Evolutionary conservation across 2,797 vertebrate species (phyloP), one percentile per base, ranked within the genome.

Genomic region (Discoglossus pictus): DNA sequence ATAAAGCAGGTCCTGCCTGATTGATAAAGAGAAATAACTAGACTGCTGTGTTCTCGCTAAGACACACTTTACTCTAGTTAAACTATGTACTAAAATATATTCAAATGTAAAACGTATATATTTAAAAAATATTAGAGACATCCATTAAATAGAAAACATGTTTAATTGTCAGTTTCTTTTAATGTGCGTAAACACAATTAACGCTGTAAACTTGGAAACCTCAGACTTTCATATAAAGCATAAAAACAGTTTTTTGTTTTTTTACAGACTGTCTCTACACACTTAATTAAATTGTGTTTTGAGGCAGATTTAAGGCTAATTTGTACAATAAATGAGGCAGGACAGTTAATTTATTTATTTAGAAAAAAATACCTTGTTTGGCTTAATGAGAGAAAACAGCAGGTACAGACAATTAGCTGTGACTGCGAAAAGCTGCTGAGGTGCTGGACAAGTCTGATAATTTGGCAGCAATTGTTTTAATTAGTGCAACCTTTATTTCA

Each of bases 351-450:
- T 48, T 71, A 58, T 71, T 71, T 71, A 64, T 71, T 40, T 48
- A 68, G 52, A 24, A 42, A 12, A 25, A 61, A 53, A 40, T 38
- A 20, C 42, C 7, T 18, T 31, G 58, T 15, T 31, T 36, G 13
- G 9, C 53, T 70, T 70, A 70, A 70, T 70, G 43, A 69, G 67
- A 70, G 60, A 63, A 50, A 64, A 50, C 60, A 63, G 43, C 52
- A 63, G 48, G 67, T 24, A 63, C 47, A 38, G 42, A 61, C 67
- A 56, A 70, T 55, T 70, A 62, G 67, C 34, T 42, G 43, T 9
- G 23, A 11, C 40, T 61, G 66, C 54, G 39, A 52, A 67, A 52
- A 55, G 24, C 51, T 50, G 60, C 24, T 55, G 4, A 20, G 36
- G 43, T 42, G 18, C 9, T 3, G 20, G 52, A 18, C 36, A 63